Evolutionary conservation across 2,888 invertebrate species (phyloP).

Genomic region (Pollenia amentaria): DNA sequence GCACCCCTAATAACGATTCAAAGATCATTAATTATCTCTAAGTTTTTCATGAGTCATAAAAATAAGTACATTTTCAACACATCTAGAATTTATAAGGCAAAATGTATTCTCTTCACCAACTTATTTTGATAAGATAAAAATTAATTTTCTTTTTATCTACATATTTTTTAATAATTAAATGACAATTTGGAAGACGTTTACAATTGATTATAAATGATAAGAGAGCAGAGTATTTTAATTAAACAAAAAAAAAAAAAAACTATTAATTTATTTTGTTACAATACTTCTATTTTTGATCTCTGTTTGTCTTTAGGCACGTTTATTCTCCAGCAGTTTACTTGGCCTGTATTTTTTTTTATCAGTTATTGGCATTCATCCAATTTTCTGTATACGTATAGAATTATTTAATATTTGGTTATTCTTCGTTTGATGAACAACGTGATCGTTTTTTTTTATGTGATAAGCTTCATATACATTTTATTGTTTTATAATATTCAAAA

Average conservation of each 20-base stretch:
- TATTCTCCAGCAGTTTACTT: constrained; percentile 12
- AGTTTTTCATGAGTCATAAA: not conserved
- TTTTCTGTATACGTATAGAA: not conserved
- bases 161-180: constrained; percentile 16
- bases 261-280: not conserved
- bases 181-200: constrained; percentile 36
- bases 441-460: constrained; percentile 1
- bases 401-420: not conserved
- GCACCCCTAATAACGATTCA: not conserved
- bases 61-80: not conserved
- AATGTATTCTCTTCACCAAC: not conserved
- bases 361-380: constrained; percentile 29
- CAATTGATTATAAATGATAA: constrained; percentile 35
- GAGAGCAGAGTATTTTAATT: not conserved
- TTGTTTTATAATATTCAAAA: not conserved
- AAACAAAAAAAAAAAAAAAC: not conserved
- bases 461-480: constrained; percentile 9
- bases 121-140: constrained; percentile 50
- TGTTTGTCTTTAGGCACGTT: not conserved
- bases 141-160: constrained; percentile 10
- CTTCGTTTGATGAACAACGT: not conserved
- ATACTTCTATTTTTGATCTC: not conserved
- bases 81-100: not conserved
- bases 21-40: not conserved
- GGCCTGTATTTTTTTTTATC: not conserved